phyloP scores from a whole-genome alignment of 2,113 vertebrate genomes.

The Machaerirhynchus nigripectus region DNA sequence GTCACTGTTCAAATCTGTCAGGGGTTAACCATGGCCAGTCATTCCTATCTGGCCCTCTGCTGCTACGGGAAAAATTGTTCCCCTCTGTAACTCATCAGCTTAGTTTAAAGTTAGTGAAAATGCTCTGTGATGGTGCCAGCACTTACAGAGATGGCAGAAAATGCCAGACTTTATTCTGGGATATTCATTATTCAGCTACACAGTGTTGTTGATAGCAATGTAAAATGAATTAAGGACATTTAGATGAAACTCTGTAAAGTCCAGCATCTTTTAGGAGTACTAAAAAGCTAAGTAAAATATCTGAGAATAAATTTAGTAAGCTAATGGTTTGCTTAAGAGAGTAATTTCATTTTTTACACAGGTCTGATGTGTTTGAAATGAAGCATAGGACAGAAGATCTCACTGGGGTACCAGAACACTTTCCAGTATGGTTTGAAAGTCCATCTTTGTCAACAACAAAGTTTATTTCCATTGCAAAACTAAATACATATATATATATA shows the following conservation, averaged over 20 bases:
- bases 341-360: not conserved
- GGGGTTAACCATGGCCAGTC: not conserved
- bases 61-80: not conserved
- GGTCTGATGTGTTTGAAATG: not conserved
- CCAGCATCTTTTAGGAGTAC: not conserved
- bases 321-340: not conserved
- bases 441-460: fast-evolving
- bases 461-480: not conserved
- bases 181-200: not conserved
- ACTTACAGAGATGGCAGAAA: not conserved
- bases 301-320: not conserved
- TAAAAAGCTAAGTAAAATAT: not conserved
- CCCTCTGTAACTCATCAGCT: not conserved
- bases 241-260: not conserved
- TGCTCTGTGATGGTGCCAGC: not conserved
- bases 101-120: not conserved
- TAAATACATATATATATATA: not conserved
- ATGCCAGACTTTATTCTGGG: not conserved
- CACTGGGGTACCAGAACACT: not conserved
- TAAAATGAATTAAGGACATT: not conserved
- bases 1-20: not conserved
- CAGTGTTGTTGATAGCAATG: not conserved
- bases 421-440: not conserved
- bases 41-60: not conserved
- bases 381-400: not conserved